Evolutionary conservation across 92 coral and sea anemone genomes (phyloP).

Genomic region (Plumapathes pennacea): DNA sequence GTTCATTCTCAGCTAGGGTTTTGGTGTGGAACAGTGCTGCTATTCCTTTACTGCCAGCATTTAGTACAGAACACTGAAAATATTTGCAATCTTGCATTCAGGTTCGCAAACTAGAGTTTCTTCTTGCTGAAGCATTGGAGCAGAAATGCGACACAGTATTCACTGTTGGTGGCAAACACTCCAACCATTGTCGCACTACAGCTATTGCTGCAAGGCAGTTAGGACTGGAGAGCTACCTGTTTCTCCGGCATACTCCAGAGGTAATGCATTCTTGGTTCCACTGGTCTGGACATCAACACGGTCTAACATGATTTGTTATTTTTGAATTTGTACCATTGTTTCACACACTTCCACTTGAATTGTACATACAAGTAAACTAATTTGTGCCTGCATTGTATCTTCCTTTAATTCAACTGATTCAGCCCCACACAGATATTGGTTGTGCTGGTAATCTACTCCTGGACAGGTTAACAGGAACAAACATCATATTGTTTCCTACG

Average conservation of each 20-base stretch:
- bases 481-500: too few species aligned
- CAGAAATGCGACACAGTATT: constrained; percentile 70
- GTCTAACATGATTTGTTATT: background rate
- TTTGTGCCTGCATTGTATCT: background rate
- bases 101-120: constrained; percentile 89
- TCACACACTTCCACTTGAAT: background rate
- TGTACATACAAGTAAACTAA: background rate
- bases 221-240: constrained; percentile 68
- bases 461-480: constrained; percentile 57
- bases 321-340: background rate
- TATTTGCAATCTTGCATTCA: background rate
- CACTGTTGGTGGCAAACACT: constrained; percentile 81
- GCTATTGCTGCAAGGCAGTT: constrained; percentile 82
- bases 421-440: constrained; percentile 42
- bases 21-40: too few species aligned
- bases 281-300: background rate
- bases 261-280: too few species aligned
- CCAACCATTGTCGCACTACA: constrained; percentile 81
- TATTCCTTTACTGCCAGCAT: too few species aligned
- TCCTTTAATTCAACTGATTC: too few species aligned
- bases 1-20: too few species aligned
- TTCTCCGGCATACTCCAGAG: constrained; percentile 55
- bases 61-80: too few species aligned
- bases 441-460: constrained; percentile 65
- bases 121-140: constrained; percentile 72